phyloP scores from a whole-genome alignment of 2,113 vertebrate species.

The Lepisosteus oculatus region DNA sequence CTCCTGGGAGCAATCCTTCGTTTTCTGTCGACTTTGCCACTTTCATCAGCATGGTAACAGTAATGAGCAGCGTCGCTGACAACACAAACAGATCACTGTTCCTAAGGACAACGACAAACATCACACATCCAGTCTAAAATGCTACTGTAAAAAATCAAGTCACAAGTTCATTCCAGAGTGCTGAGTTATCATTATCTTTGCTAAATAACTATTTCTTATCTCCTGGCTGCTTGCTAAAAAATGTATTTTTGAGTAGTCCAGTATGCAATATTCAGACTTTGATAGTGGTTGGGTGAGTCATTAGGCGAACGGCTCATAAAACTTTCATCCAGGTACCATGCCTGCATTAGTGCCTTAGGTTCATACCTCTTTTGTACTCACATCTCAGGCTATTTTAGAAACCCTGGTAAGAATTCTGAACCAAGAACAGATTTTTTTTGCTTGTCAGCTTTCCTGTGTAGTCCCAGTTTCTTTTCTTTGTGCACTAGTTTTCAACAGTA shows the following conservation, averaged over 20 bases:
- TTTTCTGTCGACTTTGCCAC: not conserved
- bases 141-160: not conserved
- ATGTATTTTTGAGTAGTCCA: not conserved
- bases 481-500: no score
- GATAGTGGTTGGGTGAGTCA: not conserved
- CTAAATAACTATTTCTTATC: not conserved
- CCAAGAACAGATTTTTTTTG: no score
- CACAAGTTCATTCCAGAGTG: not conserved
- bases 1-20: not conserved
- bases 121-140: not conserved
- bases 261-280: conserved; percentile 5
- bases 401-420: no score
- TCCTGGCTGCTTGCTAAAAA: not conserved
- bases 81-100: not conserved
- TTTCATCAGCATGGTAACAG: not conserved
- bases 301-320: conserved; percentile 1
- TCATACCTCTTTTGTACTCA: no score
- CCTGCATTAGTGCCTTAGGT: not conserved
- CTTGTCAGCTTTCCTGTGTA: no score
- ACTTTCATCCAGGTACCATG: not conserved
- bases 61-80: not conserved
- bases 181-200: not conserved
- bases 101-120: not conserved
- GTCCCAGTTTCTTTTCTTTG: no score
- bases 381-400: no score